These are phyloP conservation scores for Odontomachus brunneus DNA, from an alignment of 1,140 invertebrate genomes.

Conservation along the genomic window DNA sequence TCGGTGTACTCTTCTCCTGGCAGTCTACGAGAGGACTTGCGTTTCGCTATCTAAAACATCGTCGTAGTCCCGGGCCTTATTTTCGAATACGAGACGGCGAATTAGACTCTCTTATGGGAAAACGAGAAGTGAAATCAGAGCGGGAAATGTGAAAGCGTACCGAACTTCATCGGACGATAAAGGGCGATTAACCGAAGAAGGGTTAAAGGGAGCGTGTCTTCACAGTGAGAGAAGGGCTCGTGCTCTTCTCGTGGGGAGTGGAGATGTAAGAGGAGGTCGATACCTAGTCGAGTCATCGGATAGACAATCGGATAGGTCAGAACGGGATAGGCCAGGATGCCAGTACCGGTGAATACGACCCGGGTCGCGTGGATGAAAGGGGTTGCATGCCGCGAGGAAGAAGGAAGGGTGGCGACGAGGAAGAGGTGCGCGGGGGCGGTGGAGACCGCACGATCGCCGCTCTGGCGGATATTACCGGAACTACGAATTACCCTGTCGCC, in stretches of 20 bases:
- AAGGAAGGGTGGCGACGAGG: background rate
- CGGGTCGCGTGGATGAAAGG: slow-evolving; percentile 2
- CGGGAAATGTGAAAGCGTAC: background rate
- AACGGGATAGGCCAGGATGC: slow-evolving; percentile 66
- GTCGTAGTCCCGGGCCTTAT: slow-evolving; percentile 51
- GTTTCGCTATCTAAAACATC: slow-evolving; percentile 56
- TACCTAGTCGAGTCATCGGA: slow-evolving; percentile 74
- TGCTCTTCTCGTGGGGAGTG: slow-evolving; percentile 15
- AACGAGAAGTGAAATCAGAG: slow-evolving; percentile 12
- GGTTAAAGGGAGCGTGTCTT: background rate
- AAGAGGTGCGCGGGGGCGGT: background rate
- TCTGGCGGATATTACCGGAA: slow-evolving; percentile 79
- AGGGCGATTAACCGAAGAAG: background rate
- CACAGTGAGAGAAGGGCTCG: slow-evolving; percentile 24
- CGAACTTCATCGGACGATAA: background rate
- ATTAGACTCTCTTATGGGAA: slow-evolving; percentile 43
- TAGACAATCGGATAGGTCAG: slow-evolving; percentile 74
- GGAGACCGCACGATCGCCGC: slow-evolving; percentile 75
- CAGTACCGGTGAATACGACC: slow-evolving; percentile 14
- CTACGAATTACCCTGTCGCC: slow-evolving; percentile 77
- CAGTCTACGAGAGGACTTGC: slow-evolving; percentile 28
- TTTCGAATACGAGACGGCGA: slow-evolving; percentile 49
- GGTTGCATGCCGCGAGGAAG: slow-evolving; percentile 4
- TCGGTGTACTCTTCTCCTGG: slow-evolving; percentile 59
- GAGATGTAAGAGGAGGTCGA: slow-evolving; percentile 68